Evolutionary conservation across 2,888 invertebrate genomes (phyloP), one percentile per base, ranked within the genome.

Genomic region (Eupithecia inturbata): DNA sequence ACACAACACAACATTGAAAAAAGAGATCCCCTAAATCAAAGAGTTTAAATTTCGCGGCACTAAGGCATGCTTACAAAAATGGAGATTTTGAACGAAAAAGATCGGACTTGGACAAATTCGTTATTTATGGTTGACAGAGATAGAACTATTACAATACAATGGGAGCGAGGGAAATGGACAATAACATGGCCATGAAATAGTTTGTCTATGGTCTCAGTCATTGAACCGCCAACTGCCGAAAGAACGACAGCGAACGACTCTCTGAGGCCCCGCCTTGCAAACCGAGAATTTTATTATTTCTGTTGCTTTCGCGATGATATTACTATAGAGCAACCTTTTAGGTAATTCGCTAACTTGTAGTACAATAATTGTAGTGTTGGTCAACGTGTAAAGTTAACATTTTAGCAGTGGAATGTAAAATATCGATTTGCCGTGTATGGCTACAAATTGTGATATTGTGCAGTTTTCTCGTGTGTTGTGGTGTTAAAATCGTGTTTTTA

Each of bases 201-300:
- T 78, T 85, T 81, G 85, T 89, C 87, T 88, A 88, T 90, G 90
- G 76, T 76, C 77, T 72, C 85, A 87, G 87, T 90, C 89, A 89
- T 89, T 90, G 90, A 90, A 91, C 92, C 90, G 87, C 88, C 88
- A 88, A 87, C 87, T 87, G 90, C 88, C 91, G 91, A 91, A 90
- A 90, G 91, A 92, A 89, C 92, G 89, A 91, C 86, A 87, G 87
- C 49, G n/a, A 49, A n/a, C 84, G 87, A 89, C 88, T 88, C 88
- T 88, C 87, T 79, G 85, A 92, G 92, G 92, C 93, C 94, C 92
- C 94, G 94, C 94, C 93, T 94, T 86, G 90, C 87, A 88, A 86
- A 79, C 83, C 86, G 87, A 88, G 89, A 89, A 89, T 89, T 91
- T 90, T 88, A 90, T 87, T 87, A 88, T 88, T 91, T 91, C 85